Percentiles rank a stretch among this genome's conserved stretches.
phyloP scores from a whole-genome alignment of 2,888 invertebrate species.

The Laothoe populi region DNA sequence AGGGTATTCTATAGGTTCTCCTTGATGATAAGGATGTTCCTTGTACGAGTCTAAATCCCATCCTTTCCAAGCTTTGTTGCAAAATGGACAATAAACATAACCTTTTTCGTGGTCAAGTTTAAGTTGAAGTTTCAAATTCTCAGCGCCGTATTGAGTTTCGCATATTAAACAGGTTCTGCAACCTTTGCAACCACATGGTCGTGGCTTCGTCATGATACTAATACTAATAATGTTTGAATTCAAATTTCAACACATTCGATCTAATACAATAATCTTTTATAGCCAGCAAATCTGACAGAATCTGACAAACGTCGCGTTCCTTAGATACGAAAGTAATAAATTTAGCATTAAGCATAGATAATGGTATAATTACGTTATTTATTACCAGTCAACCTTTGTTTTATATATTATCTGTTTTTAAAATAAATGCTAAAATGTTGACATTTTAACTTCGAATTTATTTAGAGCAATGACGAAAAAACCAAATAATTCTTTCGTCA shows the following conservation, averaged over 20 bases:
- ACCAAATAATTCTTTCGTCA: too few species aligned
- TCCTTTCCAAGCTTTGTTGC: slow-evolving; percentile 90
- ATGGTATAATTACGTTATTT: background rate
- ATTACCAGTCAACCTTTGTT: background rate
- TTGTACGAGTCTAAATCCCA: slow-evolving; percentile 86
- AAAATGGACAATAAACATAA: slow-evolving; percentile 91
- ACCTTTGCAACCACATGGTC: slow-evolving; percentile 97
- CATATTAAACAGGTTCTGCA: slow-evolving; percentile 95
- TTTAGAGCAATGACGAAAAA: background rate
- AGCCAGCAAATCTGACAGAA: background rate
- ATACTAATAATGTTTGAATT: slow-evolving; percentile 12
- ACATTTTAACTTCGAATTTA: background rate
- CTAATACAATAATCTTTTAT: background rate
- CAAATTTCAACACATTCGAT: slow-evolving; percentile 2
- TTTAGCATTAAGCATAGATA: background rate
- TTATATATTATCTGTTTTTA: background rate
- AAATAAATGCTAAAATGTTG: background rate
- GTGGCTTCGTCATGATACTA: slow-evolving; percentile 84
- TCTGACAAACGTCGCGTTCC: background rate
- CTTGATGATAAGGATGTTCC: slow-evolving; percentile 88
- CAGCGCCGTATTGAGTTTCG: slow-evolving; percentile 86
- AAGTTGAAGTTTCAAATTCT: slow-evolving; percentile 60
- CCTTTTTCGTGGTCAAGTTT: slow-evolving; percentile 81
- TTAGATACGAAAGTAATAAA: background rate
- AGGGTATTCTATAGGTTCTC: slow-evolving; percentile 85